Evolutionary conservation across 1,140 invertebrate genomes (phyloP).

Genomic region (Drosophila malerkotliana): DNA sequence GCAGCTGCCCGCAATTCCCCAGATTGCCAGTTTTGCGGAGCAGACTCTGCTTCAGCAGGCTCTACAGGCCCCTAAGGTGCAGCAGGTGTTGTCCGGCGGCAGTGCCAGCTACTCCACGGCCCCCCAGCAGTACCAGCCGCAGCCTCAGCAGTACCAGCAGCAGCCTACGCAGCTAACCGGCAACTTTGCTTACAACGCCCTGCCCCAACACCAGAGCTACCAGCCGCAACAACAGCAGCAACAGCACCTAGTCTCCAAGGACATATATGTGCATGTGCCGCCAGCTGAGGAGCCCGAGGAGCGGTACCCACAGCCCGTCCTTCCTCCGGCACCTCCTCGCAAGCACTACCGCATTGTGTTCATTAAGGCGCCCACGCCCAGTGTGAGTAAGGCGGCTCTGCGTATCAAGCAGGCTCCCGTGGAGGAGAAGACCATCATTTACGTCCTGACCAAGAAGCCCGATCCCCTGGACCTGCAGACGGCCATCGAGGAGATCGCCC

Average conservation of each 20-base stretch:
- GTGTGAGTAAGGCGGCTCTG: constrained; percentile 87
- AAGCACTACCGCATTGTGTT: constrained; percentile 95
- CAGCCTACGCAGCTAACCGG: constrained; percentile 27
- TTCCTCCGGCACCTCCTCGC: constrained; percentile 85
- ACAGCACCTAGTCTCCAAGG: constrained; percentile 66
- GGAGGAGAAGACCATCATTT: constrained; percentile 94
- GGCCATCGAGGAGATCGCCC: constrained; percentile 85
- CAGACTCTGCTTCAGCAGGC: constrained; percentile 62
- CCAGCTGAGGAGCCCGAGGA: constrained; percentile 67
- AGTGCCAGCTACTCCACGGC: neutral
- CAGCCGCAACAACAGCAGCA: constrained; percentile 37
- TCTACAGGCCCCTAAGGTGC: constrained; percentile 49
- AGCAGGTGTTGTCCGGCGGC: constrained; percentile 37
- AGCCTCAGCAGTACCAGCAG: constrained; percentile 26
- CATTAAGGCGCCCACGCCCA: constrained; percentile 91
- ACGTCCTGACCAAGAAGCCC: constrained; percentile 92
- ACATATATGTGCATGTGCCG: constrained; percentile 82
- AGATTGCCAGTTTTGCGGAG: constrained; percentile 34
- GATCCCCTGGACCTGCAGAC: constrained; percentile 85
- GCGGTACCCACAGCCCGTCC: constrained; percentile 38
- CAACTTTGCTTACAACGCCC: constrained; percentile 39
- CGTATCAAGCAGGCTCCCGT: constrained; percentile 87
- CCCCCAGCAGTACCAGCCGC: constrained; percentile 20
- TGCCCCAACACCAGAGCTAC: constrained; percentile 16
- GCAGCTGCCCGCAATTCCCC: constrained; percentile 49